phyloP scores from a whole-genome alignment of 2,113 vertebrate species.

The Eurystomus gularis region DNA sequence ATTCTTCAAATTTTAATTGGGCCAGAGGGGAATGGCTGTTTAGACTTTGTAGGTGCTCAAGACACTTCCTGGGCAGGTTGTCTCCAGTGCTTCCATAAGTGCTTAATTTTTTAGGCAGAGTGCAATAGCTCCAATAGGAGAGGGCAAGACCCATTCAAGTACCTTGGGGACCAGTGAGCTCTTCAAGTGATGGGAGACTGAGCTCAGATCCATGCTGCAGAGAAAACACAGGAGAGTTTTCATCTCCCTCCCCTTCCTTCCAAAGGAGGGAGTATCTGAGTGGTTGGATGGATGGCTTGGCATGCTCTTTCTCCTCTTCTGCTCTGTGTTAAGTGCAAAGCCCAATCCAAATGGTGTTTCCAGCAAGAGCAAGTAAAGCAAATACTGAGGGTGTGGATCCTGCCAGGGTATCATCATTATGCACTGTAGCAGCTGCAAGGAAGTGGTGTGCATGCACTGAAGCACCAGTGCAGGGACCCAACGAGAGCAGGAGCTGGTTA shows the following conservation, averaged over 20 bases:
- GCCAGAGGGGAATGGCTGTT: neutral
- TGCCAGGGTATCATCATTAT: neutral
- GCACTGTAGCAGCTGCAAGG: neutral
- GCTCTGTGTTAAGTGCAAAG: neutral
- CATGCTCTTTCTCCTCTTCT: neutral
- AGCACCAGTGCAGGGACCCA: neutral
- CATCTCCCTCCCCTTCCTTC: neutral
- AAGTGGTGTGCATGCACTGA: neutral
- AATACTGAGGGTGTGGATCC: neutral
- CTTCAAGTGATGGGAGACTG: neutral
- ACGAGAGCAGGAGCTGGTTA: neutral
- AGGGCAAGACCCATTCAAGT: neutral
- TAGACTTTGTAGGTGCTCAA: neutral
- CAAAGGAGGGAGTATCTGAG: neutral
- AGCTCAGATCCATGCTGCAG: neutral
- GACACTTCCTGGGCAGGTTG: neutral
- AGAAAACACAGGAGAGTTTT: neutral
- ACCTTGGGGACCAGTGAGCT: neutral
- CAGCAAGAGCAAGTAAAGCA: neutral
- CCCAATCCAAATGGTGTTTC: neutral
- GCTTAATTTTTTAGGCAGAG: neutral
- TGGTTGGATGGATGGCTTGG: neutral
- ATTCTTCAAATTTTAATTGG: neutral
- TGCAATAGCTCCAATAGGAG: neutral
- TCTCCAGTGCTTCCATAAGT: neutral